Percentiles rank a stretch among this genome's conserved stretches.
Evolutionary conservation across 2,888 invertebrate genomes (phyloP).

Genomic region (Hyles lineata): DNA sequence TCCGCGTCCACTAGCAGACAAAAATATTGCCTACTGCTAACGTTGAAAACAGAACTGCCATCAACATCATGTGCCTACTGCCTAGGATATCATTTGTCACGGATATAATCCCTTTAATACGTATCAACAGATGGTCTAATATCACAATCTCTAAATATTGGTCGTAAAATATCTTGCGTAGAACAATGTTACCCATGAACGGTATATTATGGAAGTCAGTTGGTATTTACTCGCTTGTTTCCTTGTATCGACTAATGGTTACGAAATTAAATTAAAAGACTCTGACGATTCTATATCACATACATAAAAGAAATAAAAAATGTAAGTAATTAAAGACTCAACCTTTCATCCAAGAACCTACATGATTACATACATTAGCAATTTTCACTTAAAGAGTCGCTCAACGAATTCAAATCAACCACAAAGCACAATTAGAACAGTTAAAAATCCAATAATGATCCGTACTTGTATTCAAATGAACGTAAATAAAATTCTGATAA

Average conservation of each 20-base stretch:
- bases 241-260: not conserved
- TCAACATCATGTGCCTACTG: constrained; percentile 13
- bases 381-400: not conserved
- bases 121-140: constrained; percentile 22
- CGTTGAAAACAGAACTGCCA: constrained; percentile 34
- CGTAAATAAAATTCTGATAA: constrained; percentile 43
- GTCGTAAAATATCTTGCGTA: constrained; percentile 9
- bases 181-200: not conserved
- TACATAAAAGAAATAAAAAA: too few species aligned
- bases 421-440: not conserved
- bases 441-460: not conserved
- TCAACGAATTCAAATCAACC: not conserved
- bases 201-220: not conserved
- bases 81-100: constrained; percentile 17
- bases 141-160: constrained; percentile 24
- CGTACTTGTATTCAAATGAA: not conserved
- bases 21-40: constrained; percentile 51
- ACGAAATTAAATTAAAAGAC: not conserved
- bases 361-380: too few species aligned
- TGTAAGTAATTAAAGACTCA: too few species aligned
- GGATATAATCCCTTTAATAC: constrained; percentile 20
- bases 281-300: too few species aligned
- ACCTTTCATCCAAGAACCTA: too few species aligned
- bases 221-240: not conserved
- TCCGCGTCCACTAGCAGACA: constrained; percentile 59